Base-by-base conservation (phyloP, 1,140 invertebrate species). In the Pissodes strobi region DNA sequence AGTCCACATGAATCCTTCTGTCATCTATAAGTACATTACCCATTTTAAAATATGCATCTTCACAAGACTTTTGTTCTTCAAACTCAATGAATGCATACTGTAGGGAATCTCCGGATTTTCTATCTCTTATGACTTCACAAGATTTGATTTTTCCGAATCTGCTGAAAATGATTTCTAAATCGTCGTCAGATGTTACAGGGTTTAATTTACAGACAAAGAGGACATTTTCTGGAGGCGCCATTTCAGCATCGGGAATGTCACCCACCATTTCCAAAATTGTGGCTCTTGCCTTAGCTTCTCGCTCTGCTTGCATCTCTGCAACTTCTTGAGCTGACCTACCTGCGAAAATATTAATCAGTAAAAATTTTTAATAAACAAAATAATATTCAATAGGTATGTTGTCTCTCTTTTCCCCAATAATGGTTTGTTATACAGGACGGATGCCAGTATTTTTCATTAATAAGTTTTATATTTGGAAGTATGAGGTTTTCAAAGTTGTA, bases 81-180 rank as follows among this genome's bases (percentile, higher is more conserved):
- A 99, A 99, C 79, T 99, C 98, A 69, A 99, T 94, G 77, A 99
- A 99, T 2, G 96, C 98, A 81, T 99, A 99, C 74, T 99, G 97
- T 48, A 99, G 81, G 0, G 97, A 99, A 76, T 98, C 95, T 6
- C 90, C 90, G 1, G 92, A 91, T 74, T 94, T 92, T 63, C 90
- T 88, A 79, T 99, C 97, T 76, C 93, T 84, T 64, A 99, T 99
- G 0, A 99, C 93, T 85, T 99, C 98, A 84, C 97, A 99, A 79
- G 89, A 90, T 49, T 90, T 85, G 63, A 99, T 95, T 81, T 88
- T 89, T 12, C 97, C 97, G 85, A 99, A 99, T 71, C 96, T 83
- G 72, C 93, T 94, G 74, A 99, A 99, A 67, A 99, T 99, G 19
- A 99, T 95, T 83, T 98, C 94, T 45, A 99, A 82, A 80, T 99